Base-by-base conservation (phyloP, 1,140 invertebrate genomes). In the Drosophila sechellia region DNA sequence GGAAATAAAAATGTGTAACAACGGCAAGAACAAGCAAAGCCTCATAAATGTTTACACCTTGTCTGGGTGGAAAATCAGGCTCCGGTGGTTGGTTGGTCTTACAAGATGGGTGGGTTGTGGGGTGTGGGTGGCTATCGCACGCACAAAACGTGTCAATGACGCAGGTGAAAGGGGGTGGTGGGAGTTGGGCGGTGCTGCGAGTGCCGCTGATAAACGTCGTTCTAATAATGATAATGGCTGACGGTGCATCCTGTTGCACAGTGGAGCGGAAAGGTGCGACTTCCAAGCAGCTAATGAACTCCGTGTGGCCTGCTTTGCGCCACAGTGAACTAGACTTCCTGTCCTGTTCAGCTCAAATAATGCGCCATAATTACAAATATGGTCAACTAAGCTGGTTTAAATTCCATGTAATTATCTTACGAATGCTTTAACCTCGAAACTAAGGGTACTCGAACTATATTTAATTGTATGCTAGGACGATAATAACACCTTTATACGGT, bases 21-120 rank as follows among this genome's bases (percentile, higher is more conserved):
- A 55, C 71, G 52, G 52, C 70, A 74, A 55, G 49, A 74, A 74
- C 71, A 70, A 70, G 58, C 63, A 60, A 40, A 75, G 57, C 78
- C 78, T 71, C 83, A 86, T 87, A 86, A 86, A 86, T 86, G 83
- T 87, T 86, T 87, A 86, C 83, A 86, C 81, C 81, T 86, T 86
- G 75, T 84, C 54, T 43, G 45, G 58, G 63, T 64, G 70, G 52
- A 65, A 74, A 53, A 56, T 52, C 60, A 59, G 65, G 60, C 64
- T 54, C 27, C 48, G 15, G 45, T 13, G 58, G 54, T 17, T 57
- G 57, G 50, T 17, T 25, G 15, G 22, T 40, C 27, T 40, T 17
- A 35, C 25, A 15, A 50, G 15, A 34, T 13, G 58, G 49, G 22
- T 57, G 57, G 54, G 22, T 57, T 49, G 50, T 17, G 25, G 20